A percentile compares a stretch with the other conserved stretches of the same genome.
Evolutionary conservation across 2,113 vertebrate species (phyloP).

Genomic region (Melanostigma gelatinosum): DNA sequence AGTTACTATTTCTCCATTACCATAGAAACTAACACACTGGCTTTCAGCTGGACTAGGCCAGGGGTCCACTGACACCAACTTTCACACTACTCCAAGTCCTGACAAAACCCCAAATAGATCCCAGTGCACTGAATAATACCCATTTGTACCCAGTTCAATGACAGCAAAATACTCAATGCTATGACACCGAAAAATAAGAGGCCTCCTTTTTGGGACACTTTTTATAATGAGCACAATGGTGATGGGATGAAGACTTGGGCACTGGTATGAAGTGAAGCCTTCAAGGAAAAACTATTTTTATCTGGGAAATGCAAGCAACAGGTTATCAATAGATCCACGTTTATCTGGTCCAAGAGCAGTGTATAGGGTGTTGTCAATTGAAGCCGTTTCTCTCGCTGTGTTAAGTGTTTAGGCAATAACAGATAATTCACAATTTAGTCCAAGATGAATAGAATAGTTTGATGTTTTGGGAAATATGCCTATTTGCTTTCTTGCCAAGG

Average conservation of each 20-base stretch:
- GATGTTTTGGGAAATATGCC: not conserved
- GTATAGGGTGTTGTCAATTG: not conserved
- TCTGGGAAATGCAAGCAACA: not conserved
- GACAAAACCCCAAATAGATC: constrained; percentile 90
- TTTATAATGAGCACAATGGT: constrained; percentile 52
- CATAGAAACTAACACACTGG: constrained; percentile 97
- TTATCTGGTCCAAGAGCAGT: not conserved
- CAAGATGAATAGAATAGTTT: not conserved
- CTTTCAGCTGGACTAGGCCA: constrained; percentile 87
- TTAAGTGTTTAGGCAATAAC: not conserved
- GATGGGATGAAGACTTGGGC: constrained; percentile 30
- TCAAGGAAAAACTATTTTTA: not conserved
- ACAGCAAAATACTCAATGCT: constrained; percentile 7
- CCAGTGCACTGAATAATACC: constrained; percentile 92
- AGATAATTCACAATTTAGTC: not conserved
- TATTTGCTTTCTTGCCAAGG: not conserved
- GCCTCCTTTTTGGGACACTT: constrained; percentile 59
- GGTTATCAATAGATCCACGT: not conserved
- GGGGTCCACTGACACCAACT: constrained; percentile 88
- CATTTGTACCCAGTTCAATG: constrained; percentile 84
- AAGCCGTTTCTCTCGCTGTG: not conserved
- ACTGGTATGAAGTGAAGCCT: constrained; percentile 11
- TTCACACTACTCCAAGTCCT: constrained; percentile 88
- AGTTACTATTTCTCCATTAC: constrained; percentile 92
- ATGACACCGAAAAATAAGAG: constrained; percentile 69